Percentiles rank a stretch among this genome's conserved stretches.
These are phyloP conservation scores for Spheniscus humboldti DNA, from an alignment of 2,797 vertebrate genomes.

Conservation along the genomic window DNA sequence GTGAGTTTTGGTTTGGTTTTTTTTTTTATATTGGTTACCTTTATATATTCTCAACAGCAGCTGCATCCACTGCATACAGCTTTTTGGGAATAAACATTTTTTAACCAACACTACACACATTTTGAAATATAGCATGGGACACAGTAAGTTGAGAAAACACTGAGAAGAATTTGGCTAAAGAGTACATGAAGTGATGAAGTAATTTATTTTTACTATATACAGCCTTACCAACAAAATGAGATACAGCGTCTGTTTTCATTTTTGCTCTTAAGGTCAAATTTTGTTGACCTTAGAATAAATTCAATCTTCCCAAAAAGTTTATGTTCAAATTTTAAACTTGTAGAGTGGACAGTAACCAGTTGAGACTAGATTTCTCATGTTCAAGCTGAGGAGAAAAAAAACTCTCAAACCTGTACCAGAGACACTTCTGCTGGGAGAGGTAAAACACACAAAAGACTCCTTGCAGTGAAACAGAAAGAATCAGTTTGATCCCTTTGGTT, in stretches of 20 bases:
- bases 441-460: background rate
- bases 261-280: background rate
- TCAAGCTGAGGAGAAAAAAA: background rate
- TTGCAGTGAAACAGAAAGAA: background rate
- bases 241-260: background rate
- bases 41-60: background rate
- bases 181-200: background rate
- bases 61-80: background rate
- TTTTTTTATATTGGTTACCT: background rate
- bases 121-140: background rate
- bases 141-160: background rate
- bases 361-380: background rate
- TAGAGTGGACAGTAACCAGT: background rate
- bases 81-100: background rate
- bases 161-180: background rate
- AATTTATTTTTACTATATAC: background rate
- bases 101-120: background rate
- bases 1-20: background rate
- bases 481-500: background rate
- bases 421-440: background rate
- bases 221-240: background rate
- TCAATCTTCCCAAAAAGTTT: background rate
- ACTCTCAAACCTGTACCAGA: background rate
- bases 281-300: background rate
- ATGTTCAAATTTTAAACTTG: background rate